These are phyloP conservation scores for Acanthurus leucopareius DNA, from an alignment of 2,797 vertebrate species.

Conservation along the genomic window DNA sequence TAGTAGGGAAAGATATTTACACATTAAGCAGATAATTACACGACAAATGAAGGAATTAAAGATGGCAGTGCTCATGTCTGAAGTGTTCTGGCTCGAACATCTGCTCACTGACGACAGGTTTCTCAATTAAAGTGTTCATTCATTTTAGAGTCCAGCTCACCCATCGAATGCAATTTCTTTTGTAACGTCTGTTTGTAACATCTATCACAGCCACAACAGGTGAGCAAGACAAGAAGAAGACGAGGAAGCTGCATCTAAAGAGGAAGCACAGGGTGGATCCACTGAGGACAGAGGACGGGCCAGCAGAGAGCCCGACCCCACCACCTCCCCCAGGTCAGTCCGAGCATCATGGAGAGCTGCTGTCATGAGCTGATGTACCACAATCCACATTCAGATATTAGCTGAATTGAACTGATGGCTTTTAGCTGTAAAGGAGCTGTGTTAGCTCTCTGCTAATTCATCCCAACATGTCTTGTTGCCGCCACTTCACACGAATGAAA, in stretches of 20 bases:
- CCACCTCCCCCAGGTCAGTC: slow-evolving; percentile 88
- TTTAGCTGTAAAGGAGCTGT: neutral
- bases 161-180: no score
- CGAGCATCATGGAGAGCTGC: neutral
- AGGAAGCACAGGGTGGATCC: slow-evolving; percentile 94
- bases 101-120: neutral
- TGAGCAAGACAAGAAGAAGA: slow-evolving; percentile 91
- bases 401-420: neutral
- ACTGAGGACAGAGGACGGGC: slow-evolving; percentile 86
- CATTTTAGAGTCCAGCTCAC: no score
- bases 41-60: slow-evolving; percentile 15
- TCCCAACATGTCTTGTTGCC: neutral
- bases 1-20: slow-evolving; percentile 12
- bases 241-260: slow-evolving; percentile 91
- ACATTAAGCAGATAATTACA: slow-evolving; percentile 9
- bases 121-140: no score
- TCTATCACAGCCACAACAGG: slow-evolving; percentile 42
- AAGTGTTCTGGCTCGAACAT: neutral
- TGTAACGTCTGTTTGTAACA: no score
- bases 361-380: no score
- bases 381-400: neutral
- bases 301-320: slow-evolving; percentile 85
- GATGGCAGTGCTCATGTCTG: neutral
- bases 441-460: no score
- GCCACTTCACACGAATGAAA: neutral